Evolutionary conservation across 2,113 vertebrate species (phyloP).

Genomic region (Onychostoma macrolepis): DNA sequence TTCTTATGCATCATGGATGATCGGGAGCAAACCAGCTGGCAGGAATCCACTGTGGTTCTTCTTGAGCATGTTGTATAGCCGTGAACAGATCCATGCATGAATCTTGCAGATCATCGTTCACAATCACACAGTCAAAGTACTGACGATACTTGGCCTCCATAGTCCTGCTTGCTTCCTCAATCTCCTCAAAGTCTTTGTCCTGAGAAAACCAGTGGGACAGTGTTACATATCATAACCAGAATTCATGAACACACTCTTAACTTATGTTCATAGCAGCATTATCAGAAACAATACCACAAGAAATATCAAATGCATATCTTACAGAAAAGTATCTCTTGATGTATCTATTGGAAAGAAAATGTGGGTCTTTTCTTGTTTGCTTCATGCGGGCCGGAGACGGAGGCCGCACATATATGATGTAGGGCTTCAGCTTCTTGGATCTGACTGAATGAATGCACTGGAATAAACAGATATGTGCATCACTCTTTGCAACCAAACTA

Average conservation of each 20-base stretch:
- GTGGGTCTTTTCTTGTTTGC: constrained; percentile 81
- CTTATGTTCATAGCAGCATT: not conserved
- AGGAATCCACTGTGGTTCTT: constrained; percentile 88
- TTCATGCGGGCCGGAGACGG: constrained; percentile 79
- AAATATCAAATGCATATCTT: constrained; percentile 37
- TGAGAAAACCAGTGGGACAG: constrained; percentile 53
- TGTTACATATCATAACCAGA: not conserved
- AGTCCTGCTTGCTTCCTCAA: constrained; percentile 81
- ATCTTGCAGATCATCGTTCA: constrained; percentile 85
- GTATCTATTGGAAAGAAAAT: constrained; percentile 79
- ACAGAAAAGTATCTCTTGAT: constrained; percentile 85
- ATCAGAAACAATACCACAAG: not conserved
- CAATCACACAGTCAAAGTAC: constrained; percentile 85
- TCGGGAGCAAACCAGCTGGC: constrained; percentile 77
- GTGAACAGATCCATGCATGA: constrained; percentile 78
- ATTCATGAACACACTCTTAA: not conserved
- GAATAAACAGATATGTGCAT: not conserved
- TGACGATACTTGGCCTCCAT: constrained; percentile 87
- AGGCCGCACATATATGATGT: constrained; percentile 89
- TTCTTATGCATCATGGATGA: constrained; percentile 62
- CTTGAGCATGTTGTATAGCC: constrained; percentile 80
- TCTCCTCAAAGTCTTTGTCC: constrained; percentile 89
- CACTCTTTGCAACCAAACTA: not conserved
- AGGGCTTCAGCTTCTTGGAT: constrained; percentile 85
- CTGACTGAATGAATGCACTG: constrained; percentile 83